Evolutionary conservation across 2,888 invertebrate genomes (phyloP), one percentile per base, ranked within the genome.

Genomic region (Xestia rhomboidea): DNA sequence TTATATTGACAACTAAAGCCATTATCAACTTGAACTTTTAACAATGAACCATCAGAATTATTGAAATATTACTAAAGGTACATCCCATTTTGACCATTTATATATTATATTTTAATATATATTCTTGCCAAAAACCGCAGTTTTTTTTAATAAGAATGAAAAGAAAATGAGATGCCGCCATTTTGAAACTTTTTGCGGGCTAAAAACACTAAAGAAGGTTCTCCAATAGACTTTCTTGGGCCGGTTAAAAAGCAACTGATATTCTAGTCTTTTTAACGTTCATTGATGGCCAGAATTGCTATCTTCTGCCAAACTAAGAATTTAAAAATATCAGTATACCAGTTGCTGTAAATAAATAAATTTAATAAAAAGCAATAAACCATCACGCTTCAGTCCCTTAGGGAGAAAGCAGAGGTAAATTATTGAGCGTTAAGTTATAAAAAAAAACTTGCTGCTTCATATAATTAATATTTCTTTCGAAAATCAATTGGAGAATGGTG

Each of bases 401-500:
- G 0, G 82, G 83, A 84, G 73, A 38, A 82, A 79, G 83, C 83
- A 76, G 83, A 84, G 83, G 83, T 76, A 34, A 1, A 66, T 41
- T 60, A 62, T 18, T 27, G 15, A 73, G 54, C 11, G 2, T 30
- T 67, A 77, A 68, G 73, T 75, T 75, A 15, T n/a, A 27, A 30
- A 34, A 62, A 62, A 68, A 68, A 71, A 54, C 69, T 66, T 66
- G n/a, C 3, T 49, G 27, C 76, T 30, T n/a, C 5, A 49, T 64
- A 73, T 38, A 76, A 75, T 66, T 63, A 51, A 66, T 66, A 64
- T 51, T 44, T 66, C 21, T 67, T 51, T 67, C 34, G 44, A 63
- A 69, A 80, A 62, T 64, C 46, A 21, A 49, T 30, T 49, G 27
- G 11, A 21, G 8, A n/a, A 44, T 18, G 21, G 30, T 70, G 30